These are phyloP conservation scores for Xestoiulus laeticollis DNA, from an alignment of 2,888 invertebrate genomes.

Conservation along the genomic window DNA sequence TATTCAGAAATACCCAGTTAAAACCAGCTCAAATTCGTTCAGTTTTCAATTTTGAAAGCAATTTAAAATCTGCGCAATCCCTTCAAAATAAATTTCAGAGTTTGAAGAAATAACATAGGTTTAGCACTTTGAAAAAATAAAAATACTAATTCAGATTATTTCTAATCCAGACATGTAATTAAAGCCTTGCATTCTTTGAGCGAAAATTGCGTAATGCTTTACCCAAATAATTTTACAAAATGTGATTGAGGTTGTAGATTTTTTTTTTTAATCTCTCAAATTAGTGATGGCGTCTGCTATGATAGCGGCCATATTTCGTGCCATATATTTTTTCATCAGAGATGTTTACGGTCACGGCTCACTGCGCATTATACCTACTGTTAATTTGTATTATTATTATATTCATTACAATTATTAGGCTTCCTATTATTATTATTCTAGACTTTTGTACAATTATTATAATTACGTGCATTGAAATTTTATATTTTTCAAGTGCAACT, in stretches of 20 bases:
- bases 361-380: not conserved
- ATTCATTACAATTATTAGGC: not conserved
- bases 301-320: not conserved
- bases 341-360: not conserved
- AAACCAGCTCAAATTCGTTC: no score
- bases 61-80: no score
- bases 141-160: not conserved
- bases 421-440: conserved; percentile 14
- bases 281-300: not conserved
- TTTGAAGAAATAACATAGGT: no score
- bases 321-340: not conserved
- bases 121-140: no score
- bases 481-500: conserved; percentile 1
- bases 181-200: not conserved
- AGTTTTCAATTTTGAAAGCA: no score
- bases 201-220: no score
- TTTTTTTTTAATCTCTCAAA: not conserved
- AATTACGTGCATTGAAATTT: not conserved
- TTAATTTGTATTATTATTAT: not conserved
- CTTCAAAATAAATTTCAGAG: no score
- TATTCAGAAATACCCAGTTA: no score
- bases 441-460: conserved; percentile 12
- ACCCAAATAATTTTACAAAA: not conserved
- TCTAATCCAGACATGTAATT: not conserved
- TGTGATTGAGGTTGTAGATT: not conserved